Base-by-base conservation (phyloP, 2,888 invertebrate genomes). In the Perizoma affinitatum region DNA sequence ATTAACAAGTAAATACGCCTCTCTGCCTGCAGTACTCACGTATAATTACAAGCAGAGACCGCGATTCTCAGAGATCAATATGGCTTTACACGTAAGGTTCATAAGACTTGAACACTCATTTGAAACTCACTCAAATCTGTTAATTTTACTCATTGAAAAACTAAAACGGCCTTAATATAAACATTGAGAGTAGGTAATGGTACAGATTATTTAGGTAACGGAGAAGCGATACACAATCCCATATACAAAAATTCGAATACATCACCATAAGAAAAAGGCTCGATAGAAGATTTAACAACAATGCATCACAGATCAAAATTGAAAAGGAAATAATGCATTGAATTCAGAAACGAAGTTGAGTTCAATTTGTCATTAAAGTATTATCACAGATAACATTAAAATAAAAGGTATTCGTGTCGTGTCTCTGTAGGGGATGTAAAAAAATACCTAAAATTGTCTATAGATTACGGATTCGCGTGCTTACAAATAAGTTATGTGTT, bases 341-440 rank as follows among this genome's bases (percentile, higher is more conserved):
- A 71, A 67, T 72, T 65, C 68, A 67, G 65, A 67, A 72, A 63
- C 65, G 42, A 55, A 55, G 62, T 73, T 74, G 79, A 79, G 75
- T 78, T 76, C 71, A 77, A 81, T 80, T 80, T 76, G 74, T 79
- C 80, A 82, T 84, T 83, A 86, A 85, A 86, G 80, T 84, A 88
- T 85, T 88, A 90, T 90, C 90, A 90, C 90, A 90, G 90, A 88
- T 85, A 89, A 88, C 79, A 79, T 86, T 84, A 87, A 88, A 87
- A 86, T 87, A 86, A 87, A 85, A 81, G 73, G 78, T 83, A 79
- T 76, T 77, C 79, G 77, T 74, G 63, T 78, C 72, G 73, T 76
- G 75, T 76, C 69, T 73, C 79, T 80, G 81, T 75, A 68, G 78
- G 72, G 73, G 71, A 70, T 78, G 78, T 75, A 74, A 78, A 68